Base-by-base conservation (phyloP, 30 jellyfish, hydroid and myxozoan species). In the Rhopilema esculentum region DNA sequence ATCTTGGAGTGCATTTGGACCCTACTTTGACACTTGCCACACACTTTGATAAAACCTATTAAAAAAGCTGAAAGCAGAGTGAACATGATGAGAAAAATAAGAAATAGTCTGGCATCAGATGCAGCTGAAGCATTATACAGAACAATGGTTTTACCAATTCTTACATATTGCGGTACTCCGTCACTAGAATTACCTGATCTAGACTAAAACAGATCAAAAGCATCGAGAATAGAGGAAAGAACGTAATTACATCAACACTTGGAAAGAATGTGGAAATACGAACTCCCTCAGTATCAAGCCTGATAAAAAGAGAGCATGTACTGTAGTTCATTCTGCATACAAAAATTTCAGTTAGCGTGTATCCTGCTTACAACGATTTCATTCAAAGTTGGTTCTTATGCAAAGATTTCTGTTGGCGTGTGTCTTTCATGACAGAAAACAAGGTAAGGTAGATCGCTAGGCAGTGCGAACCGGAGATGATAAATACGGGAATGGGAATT, bases 1-100 rank as follows among this genome's bases (percentile, higher is more conserved):
- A 82, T 67, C 91, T 82, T 65, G 92, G 87, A 70, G 85, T 71
- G 88, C 93, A 84, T 84, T 72, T 84, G 28, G 93, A 72, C 72
- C 82, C 72, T 26, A 85, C 93, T 51, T 85, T 85, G 82, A 73
- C 88, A 85, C 81, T 85, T 73, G 87, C 90, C 51, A 80, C 70
- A 63, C 82, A 80, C 72, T 80, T 80, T 66, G 90, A 80, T 53
- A 80, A 66, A 80, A 63, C 90, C 77, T 63, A 72, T n/a, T 33
- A 80, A 63, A 76, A 80, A 66, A 81, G 87, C 93, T 85, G 93
- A 73, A 85, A 72, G 93, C 88, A 82, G 91, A 82, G 91, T 82
- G 74, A 67, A 82, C 74, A 82, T 82, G 91, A 82, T 82, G 91
- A 82, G 91, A 66, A 72, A 72, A 32, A 28, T 72, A 72, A 72